phyloP scores from a whole-genome alignment of 2,113 vertebrate species.

The Corydoras maculifer region DNA sequence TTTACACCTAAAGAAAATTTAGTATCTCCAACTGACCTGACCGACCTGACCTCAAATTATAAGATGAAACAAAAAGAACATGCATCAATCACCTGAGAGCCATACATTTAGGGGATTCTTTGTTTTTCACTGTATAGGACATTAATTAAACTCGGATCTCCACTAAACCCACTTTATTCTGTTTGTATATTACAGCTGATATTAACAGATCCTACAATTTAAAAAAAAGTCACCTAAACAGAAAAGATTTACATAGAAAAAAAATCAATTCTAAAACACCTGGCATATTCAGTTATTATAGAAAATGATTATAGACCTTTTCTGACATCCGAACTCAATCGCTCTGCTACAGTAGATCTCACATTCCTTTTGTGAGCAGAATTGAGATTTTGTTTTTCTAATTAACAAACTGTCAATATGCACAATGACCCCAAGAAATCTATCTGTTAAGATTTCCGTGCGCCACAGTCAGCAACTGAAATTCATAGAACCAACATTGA shows the following conservation, averaged over 20 bases:
- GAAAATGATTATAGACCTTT: background rate
- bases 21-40: no score
- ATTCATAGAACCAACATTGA: slow-evolving; percentile 59
- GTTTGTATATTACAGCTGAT: no score
- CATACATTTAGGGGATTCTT: no score
- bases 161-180: no score
- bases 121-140: no score
- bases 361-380: slow-evolving; percentile 15
- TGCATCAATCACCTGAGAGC: no score
- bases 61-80: no score
- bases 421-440: slow-evolving; percentile 38
- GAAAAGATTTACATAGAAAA: background rate
- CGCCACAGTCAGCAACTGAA: slow-evolving; percentile 25
- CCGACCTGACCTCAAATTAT: no score
- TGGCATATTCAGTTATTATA: background rate
- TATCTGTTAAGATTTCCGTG: slow-evolving; percentile 34
- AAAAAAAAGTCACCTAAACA: background rate
- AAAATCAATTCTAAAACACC: background rate
- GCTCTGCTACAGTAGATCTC: background rate
- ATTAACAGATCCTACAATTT: no score
- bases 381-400: slow-evolving; percentile 32
- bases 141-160: no score
- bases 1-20: no score
- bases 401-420: slow-evolving; percentile 17
- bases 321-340: background rate